These are phyloP conservation scores for Fundulus diaphanus DNA, from an alignment of 2,797 vertebrate species.

Conservation along the genomic window DNA sequence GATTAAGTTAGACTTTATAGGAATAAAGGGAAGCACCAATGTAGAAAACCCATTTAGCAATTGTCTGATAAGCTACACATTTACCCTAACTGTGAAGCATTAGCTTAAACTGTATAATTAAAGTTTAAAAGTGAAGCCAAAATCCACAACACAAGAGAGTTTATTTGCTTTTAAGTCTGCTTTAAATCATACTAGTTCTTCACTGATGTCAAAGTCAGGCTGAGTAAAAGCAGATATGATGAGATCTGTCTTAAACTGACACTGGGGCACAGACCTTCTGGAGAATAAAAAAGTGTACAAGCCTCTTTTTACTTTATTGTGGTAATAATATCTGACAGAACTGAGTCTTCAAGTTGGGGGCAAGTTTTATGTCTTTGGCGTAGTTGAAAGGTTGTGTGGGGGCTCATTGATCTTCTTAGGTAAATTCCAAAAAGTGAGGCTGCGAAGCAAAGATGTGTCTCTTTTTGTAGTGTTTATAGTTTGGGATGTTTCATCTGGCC, in stretches of 20 bases:
- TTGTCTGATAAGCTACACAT: no score
- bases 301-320: background rate
- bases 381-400: conserved; percentile 31
- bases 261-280: background rate
- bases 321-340: conserved; percentile 1
- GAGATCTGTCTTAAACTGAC: background rate
- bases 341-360: background rate
- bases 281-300: background rate
- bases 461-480: conserved; percentile 31
- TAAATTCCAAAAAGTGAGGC: conserved; percentile 18
- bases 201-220: background rate
- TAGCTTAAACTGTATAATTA: no score
- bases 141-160: background rate
- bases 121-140: background rate
- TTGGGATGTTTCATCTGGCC: background rate
- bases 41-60: background rate
- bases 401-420: conserved; percentile 17
- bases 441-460: conserved; percentile 27
- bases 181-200: background rate
- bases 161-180: background rate
- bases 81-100: no score
- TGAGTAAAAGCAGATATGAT: background rate
- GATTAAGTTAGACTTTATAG: background rate
- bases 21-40: background rate
- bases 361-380: background rate